Conservation (phyloP, 1,140 invertebrate genomes). For the Ruditapes philippinarum region DNA sequence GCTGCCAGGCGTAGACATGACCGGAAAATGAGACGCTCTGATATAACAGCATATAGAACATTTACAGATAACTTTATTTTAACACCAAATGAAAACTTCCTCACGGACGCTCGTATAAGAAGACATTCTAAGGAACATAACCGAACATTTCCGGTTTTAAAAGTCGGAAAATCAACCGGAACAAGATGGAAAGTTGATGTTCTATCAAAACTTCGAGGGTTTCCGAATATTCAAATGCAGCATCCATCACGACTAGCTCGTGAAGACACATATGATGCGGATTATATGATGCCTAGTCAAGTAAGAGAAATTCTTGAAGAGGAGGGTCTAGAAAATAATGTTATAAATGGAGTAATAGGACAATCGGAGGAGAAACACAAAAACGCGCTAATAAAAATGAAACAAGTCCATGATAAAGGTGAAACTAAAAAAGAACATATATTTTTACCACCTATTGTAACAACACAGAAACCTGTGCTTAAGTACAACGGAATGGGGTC, state of each 20-base stretch:
- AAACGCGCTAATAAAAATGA: background rate
- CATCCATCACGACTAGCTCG: background rate
- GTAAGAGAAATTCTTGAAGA: slow-evolving; percentile 35
- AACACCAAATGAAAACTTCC: background rate
- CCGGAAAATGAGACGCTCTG: slow-evolving; percentile 15
- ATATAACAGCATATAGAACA: slow-evolving; percentile 35
- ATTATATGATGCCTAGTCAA: slow-evolving; percentile 42
- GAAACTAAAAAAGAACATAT: background rate
- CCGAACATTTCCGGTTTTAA: slow-evolving; percentile 32
- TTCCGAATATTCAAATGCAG: background rate
- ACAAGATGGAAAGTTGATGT: background rate
- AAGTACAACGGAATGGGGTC: background rate
- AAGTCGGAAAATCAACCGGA: slow-evolving; percentile 6
- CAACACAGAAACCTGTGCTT: slow-evolving; percentile 32
- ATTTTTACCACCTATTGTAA: slow-evolving; percentile 13
- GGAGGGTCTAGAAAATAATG: slow-evolving; percentile 25
- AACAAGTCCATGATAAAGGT: background rate
- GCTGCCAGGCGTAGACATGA: background rate
- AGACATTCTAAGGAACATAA: background rate
- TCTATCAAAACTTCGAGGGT: background rate
- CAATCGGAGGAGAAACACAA: slow-evolving; percentile 15
- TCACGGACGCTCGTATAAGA: background rate
- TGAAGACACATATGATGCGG: slow-evolving; percentile 41
- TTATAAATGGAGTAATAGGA: slow-evolving; percentile 35
- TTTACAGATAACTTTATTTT: slow-evolving; percentile 50